Percentiles rank a stretch among this genome's conserved stretches.
phyloP scores from a whole-genome alignment of 2,888 invertebrate species.

The Acleris cristana region DNA sequence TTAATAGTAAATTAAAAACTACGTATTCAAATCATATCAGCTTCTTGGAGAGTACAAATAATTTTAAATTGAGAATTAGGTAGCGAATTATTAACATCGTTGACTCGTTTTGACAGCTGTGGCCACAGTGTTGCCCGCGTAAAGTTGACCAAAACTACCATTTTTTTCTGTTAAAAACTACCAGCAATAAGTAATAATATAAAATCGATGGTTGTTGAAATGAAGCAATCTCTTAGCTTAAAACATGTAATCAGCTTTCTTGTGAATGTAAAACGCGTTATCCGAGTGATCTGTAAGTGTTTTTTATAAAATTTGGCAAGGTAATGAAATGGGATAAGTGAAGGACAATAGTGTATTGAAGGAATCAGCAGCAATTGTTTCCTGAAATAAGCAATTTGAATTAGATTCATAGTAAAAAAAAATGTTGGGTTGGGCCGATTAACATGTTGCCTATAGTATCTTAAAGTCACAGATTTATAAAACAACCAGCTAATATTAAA shows the following conservation, averaged over 20 bases:
- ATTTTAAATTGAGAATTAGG: constrained; percentile 32
- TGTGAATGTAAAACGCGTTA: constrained; percentile 66
- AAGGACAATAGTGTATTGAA: background rate
- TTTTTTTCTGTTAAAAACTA: constrained; percentile 46
- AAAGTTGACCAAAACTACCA: constrained; percentile 53
- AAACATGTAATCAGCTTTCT: constrained; percentile 72
- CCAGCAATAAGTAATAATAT: constrained; percentile 47
- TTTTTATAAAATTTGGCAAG: constrained; percentile 40
- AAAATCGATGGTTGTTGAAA: constrained; percentile 66
- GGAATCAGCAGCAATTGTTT: background rate
- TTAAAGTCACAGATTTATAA: no score
- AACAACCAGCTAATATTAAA: no score
- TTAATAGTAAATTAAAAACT: constrained; percentile 3
- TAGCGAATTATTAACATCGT: constrained; percentile 25
- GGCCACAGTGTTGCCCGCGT: constrained; percentile 55
- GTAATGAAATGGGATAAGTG: background rate
- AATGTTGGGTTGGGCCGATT: no score
- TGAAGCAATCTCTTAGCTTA: constrained; percentile 74
- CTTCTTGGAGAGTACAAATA: constrained; percentile 64
- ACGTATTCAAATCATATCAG: constrained; percentile 53
- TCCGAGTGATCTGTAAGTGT: constrained; percentile 62
- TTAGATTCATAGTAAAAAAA: background rate
- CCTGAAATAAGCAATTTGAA: background rate
- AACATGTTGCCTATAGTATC: no score
- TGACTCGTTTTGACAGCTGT: constrained; percentile 23